A percentile compares a stretch with the other conserved stretches of the same genome.
Evolutionary conservation across 2,113 vertebrate species (phyloP).

Genomic region (Tonatia bakeri): DNA sequence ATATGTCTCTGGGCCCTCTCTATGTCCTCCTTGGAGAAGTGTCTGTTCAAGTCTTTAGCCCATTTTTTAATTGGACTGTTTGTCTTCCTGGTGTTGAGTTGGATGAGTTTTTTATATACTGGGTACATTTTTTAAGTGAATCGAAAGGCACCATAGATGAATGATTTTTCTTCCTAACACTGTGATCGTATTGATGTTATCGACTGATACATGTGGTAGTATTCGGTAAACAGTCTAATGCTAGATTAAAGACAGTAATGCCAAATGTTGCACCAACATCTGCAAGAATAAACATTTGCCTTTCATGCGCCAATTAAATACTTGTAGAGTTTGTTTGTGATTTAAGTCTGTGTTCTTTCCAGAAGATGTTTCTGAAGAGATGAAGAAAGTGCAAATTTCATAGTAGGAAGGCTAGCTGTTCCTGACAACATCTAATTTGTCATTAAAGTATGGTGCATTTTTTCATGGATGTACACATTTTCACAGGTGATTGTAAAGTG

Average conservation of each 20-base stretch:
- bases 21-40: too few species aligned
- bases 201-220: background rate
- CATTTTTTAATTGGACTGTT: too few species aligned
- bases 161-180: background rate
- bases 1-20: too few species aligned
- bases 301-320: background rate
- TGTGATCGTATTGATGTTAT: background rate
- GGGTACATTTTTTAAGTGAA: background rate
- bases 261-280: constrained; percentile 2
- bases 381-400: background rate
- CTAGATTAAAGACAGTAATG: background rate
- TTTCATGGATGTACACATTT: constrained; percentile 15
- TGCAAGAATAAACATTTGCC: background rate
- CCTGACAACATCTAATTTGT: background rate
- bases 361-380: background rate
- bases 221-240: background rate
- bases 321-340: constrained; percentile 18
- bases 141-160: background rate
- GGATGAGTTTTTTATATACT: too few species aligned
- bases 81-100: too few species aligned
- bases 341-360: constrained; percentile 32
- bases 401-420: background rate
- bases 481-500: constrained; percentile 70
- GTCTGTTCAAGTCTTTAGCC: too few species aligned
- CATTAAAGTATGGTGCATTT: constrained; percentile 19